Evolutionary conservation across 1,140 invertebrate genomes (phyloP).

Genomic region (Lerema accius): DNA sequence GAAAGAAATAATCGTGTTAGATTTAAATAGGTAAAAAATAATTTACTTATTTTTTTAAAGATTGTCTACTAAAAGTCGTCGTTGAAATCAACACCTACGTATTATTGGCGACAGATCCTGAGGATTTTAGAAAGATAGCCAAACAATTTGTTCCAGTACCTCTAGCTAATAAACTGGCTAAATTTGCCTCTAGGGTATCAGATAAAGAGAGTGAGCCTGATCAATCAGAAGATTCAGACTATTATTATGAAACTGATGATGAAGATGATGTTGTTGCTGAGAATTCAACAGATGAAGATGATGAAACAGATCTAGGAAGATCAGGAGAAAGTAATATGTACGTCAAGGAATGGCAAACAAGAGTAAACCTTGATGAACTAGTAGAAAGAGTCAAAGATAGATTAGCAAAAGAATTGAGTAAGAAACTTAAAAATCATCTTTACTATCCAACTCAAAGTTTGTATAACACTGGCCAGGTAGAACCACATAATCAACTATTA

Average conservation of each 20-base stretch:
- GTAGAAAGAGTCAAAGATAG: slow-evolving; percentile 48
- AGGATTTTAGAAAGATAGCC: slow-evolving; percentile 56
- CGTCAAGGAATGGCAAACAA: slow-evolving; percentile 17
- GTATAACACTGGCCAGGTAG: not conserved
- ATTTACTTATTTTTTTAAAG: slow-evolving; percentile 38
- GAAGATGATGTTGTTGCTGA: not conserved
- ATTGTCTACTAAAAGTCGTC: slow-evolving; percentile 32
- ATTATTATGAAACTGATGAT: slow-evolving; percentile 23
- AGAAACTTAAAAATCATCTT: slow-evolving; percentile 15
- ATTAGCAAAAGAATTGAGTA: slow-evolving; percentile 40
- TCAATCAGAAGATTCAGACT: slow-evolving; percentile 19
- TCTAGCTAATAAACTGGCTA: slow-evolving; percentile 42
- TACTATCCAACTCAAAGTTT: not conserved
- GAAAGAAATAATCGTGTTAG: too few species aligned
- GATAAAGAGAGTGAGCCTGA: slow-evolving; percentile 13
- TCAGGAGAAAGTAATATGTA: slow-evolving; percentile 2
- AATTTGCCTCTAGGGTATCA: slow-evolving; percentile 33
- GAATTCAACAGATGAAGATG: not conserved
- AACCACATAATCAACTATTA: not conserved
- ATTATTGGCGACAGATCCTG: slow-evolving; percentile 55
- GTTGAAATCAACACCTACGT: slow-evolving; percentile 47
- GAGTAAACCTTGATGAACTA: slow-evolving; percentile 47
- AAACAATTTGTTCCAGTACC: slow-evolving; percentile 51
- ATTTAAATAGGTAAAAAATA: too few species aligned
- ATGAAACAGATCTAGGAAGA: not conserved